Conservation (phyloP, 1,140 invertebrate species). For the Lineus longissimus region DNA sequence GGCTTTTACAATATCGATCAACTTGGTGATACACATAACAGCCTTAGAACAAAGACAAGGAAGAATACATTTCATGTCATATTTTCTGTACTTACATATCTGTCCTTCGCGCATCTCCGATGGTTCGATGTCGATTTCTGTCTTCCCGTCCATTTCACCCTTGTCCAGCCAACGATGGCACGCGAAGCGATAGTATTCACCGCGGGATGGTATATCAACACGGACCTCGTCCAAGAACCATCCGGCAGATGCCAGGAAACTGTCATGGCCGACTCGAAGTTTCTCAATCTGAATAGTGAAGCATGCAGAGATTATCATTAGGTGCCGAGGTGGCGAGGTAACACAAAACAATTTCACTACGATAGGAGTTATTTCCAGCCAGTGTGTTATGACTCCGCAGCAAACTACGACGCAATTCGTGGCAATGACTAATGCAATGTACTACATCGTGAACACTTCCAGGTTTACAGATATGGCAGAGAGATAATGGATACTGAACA, state of each 20-base stretch:
- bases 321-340: too few species aligned
- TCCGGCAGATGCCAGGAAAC: slow-evolving; percentile 36
- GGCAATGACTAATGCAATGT: too few species aligned
- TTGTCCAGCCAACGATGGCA: slow-evolving; percentile 50
- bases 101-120: slow-evolving; percentile 37
- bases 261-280: slow-evolving; percentile 50
- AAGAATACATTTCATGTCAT: too few species aligned
- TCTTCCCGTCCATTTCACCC: slow-evolving; percentile 43
- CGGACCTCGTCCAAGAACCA: slow-evolving; percentile 52
- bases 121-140: slow-evolving; percentile 48
- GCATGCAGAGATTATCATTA: not conserved
- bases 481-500: too few species aligned
- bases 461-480: too few species aligned
- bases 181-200: slow-evolving; percentile 46
- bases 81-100: slow-evolving; percentile 34
- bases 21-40: too few species aligned
- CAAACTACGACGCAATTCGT: too few species aligned
- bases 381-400: too few species aligned
- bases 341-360: not conserved
- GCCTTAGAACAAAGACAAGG: too few species aligned
- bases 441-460: too few species aligned
- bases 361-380: not conserved
- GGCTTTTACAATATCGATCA: too few species aligned
- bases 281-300: slow-evolving; percentile 40
- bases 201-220: slow-evolving; percentile 47